Evolutionary conservation across 2,888 invertebrate species (phyloP).

Genomic region (Phyto melanocephala): DNA sequence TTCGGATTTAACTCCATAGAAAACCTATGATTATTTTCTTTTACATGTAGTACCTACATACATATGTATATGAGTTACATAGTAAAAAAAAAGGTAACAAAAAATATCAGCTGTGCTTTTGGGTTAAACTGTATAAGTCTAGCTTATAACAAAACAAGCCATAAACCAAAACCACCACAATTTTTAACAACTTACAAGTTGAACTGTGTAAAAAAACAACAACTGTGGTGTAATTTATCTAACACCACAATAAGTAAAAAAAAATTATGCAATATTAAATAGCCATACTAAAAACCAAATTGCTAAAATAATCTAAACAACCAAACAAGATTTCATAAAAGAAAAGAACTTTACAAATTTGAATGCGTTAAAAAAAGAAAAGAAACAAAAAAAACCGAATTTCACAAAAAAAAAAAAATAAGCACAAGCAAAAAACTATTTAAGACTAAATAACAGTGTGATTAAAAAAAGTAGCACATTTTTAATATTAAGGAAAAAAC

Average conservation of each 20-base stretch:
- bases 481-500: no score
- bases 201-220: background rate
- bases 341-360: background rate
- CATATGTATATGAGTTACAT: no score
- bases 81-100: no score
- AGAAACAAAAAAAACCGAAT: background rate
- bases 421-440: no score
- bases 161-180: background rate
- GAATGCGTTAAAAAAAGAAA: background rate
- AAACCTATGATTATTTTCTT: no score
- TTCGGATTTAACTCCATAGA: no score
- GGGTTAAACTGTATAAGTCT: no score
- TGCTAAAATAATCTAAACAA: background rate
- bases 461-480: background rate
- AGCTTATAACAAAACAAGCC: background rate
- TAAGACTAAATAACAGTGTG: background rate
- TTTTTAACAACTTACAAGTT: background rate
- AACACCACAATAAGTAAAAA: background rate
- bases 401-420: background rate
- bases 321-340: background rate
- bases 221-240: conserved; percentile 14
- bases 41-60: no score
- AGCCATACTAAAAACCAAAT: background rate
- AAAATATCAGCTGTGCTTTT: no score
- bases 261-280: conserved; percentile 3